A percentile compares a stretch with the other conserved stretches of the same genome.
phyloP scores from a whole-genome alignment of 2,113 vertebrate genomes.

The Pollimyrus isidori region DNA sequence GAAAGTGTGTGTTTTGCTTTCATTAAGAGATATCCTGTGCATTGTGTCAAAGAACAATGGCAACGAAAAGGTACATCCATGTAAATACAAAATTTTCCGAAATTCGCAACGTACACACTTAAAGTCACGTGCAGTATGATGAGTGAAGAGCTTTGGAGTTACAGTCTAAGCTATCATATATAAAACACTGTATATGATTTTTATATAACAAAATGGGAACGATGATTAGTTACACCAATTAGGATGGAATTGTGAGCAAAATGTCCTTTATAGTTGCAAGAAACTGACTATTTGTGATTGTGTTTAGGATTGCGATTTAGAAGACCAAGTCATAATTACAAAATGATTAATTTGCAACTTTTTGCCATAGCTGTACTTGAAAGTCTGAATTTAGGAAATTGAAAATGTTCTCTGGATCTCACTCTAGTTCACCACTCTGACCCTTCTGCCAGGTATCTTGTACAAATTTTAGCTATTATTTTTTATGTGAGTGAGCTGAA shows the following conservation, averaged over 20 bases:
- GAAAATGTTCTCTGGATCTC: not conserved
- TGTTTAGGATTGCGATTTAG: not conserved
- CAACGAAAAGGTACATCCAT: not conserved
- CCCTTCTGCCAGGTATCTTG: not conserved
- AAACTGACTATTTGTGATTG: not conserved
- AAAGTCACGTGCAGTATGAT: not conserved
- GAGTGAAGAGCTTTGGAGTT: not conserved
- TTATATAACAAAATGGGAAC: not conserved
- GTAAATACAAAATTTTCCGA: not conserved
- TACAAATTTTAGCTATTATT: not conserved
- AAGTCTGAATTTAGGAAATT: not conserved
- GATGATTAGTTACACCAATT: not conserved
- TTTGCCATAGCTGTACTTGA: not conserved
- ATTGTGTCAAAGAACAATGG: not conserved
- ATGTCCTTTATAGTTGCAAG: not conserved
- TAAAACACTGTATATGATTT: not conserved
- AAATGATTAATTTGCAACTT: not conserved
- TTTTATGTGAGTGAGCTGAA: not conserved
- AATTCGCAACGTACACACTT: not conserved
- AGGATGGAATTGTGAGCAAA: not conserved
- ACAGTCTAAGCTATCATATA: not conserved
- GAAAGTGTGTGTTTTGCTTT: not conserved
- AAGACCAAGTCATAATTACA: not conserved
- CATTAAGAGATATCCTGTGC: not conserved
- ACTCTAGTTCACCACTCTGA: not conserved